phyloP scores from a whole-genome alignment of 2,113 vertebrate species.

The Nesoenas mayeri region DNA sequence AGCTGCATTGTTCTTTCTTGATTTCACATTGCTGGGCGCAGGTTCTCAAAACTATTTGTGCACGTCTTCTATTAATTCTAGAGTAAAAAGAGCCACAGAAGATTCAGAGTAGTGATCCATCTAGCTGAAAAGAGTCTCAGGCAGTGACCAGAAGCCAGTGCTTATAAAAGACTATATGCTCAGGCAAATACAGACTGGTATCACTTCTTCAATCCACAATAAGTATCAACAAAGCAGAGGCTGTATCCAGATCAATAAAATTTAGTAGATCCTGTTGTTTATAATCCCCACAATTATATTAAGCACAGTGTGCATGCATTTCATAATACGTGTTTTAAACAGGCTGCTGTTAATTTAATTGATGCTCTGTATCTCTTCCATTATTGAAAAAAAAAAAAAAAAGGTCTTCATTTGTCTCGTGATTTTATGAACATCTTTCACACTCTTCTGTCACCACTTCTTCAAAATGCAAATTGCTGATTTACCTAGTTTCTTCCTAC shows the following conservation, averaged over 20 bases:
- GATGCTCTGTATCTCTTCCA: background rate
- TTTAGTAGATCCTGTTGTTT: background rate
- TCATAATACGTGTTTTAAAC: background rate
- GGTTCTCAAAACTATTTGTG: background rate
- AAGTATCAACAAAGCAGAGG: background rate
- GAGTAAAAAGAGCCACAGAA: background rate
- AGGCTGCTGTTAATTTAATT: background rate
- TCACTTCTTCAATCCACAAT: background rate
- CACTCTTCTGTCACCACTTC: background rate
- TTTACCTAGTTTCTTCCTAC: background rate
- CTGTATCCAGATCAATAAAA: background rate
- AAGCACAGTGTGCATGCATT: background rate
- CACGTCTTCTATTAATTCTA: background rate
- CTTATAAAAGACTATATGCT: background rate
- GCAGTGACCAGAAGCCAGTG: background rate
- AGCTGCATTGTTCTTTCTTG: background rate
- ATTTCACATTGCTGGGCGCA: background rate
- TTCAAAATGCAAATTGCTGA: background rate
- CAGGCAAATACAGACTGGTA: background rate
- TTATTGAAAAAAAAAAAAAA: background rate
- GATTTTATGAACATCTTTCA: background rate
- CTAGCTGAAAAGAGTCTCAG: background rate
- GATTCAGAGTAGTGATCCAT: background rate
- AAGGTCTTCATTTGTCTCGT: rapidly evolving
- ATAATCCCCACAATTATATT: background rate